Conservation (phyloP, 1,140 invertebrate genomes). For the Melanaphis sacchari region DNA sequence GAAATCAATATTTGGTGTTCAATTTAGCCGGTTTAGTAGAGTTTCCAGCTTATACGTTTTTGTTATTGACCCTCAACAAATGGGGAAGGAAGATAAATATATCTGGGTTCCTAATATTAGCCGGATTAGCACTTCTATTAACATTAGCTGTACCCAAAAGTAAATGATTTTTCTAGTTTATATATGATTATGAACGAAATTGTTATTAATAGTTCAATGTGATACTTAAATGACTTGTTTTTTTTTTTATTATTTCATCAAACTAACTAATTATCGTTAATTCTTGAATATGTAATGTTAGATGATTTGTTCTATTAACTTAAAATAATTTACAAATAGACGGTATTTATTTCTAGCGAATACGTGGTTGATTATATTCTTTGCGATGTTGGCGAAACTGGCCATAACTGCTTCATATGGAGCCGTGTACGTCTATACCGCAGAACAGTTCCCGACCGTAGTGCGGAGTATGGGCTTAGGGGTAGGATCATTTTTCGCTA, state of each 20-base stretch:
- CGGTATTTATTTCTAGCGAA: conserved; percentile 60
- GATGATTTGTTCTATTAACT: background rate
- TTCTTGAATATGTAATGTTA: background rate
- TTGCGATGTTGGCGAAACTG: conserved; percentile 83
- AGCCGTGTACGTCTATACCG: conserved; percentile 80
- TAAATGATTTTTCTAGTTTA: conserved; percentile 53
- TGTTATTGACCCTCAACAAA: conserved; percentile 74
- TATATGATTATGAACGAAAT: background rate
- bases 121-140: conserved; percentile 70
- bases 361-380: conserved; percentile 60
- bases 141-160: conserved; percentile 63
- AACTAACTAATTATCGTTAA: background rate
- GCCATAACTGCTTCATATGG: conserved; percentile 83
- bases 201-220: background rate
- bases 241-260: background rate
- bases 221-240: background rate
- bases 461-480: conserved; percentile 81
- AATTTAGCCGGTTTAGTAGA: conserved; percentile 79
- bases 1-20: conserved; percentile 79
- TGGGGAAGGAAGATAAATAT: conserved; percentile 76
- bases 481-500: conserved; percentile 77
- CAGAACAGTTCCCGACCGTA: conserved; percentile 84
- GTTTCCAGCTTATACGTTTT: conserved; percentile 76
- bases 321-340: background rate
- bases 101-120: conserved; percentile 74